These are phyloP conservation scores for Lethenteron reissneri DNA, from an alignment of 2,113 vertebrate species.

Conservation along the genomic window DNA sequence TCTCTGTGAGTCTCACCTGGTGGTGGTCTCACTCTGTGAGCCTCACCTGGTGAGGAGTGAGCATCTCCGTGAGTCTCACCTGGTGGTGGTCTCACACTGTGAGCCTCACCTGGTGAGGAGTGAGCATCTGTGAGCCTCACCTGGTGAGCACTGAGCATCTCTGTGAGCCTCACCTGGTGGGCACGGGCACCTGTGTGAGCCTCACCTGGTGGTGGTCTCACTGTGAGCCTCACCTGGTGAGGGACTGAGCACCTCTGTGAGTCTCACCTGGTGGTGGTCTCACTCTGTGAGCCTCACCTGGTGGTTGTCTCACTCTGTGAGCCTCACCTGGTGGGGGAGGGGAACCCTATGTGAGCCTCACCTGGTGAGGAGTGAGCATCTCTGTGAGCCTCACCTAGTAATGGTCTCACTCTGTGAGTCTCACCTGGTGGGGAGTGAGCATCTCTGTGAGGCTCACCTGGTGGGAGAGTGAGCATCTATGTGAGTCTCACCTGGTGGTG, in stretches of 20 bases:
- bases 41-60: slow-evolving; percentile 11
- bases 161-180: too few species aligned
- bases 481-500: background rate
- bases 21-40: slow-evolving; percentile 20
- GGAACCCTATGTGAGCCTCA: too few species aligned
- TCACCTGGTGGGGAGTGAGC: too few species aligned
- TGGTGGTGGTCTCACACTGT: slow-evolving; percentile 13
- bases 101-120: slow-evolving; percentile 18
- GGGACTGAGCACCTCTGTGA: too few species aligned
- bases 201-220: too few species aligned
- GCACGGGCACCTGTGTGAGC: background rate
- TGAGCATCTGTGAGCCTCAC: too few species aligned
- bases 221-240: background rate
- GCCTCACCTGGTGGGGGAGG: background rate
- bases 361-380: background rate
- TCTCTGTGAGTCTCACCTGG: slow-evolving; percentile 26
- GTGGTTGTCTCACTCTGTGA: too few species aligned
- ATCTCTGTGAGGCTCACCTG: too few species aligned
- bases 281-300: background rate
- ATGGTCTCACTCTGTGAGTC: slow-evolving; percentile 87
- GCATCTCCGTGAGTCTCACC: too few species aligned
- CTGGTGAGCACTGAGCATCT: too few species aligned
- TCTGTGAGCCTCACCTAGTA: slow-evolving; percentile 19
- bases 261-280: background rate
- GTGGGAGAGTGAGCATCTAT: too few species aligned